Base-by-base conservation (phyloP, 2,888 invertebrate genomes). In the Nycteola revayana region DNA sequence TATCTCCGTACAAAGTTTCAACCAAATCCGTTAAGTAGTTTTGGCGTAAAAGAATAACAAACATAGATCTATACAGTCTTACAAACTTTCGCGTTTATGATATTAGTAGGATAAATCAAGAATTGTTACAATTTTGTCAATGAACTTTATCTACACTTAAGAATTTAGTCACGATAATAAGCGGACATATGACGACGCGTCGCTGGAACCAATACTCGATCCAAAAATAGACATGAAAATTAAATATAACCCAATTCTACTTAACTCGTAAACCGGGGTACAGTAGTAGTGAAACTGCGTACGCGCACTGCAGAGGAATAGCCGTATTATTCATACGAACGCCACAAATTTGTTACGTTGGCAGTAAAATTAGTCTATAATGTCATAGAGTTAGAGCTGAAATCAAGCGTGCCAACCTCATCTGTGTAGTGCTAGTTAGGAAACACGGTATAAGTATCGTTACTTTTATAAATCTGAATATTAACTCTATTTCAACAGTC, bases 401-500 rank as follows among this genome's bases (percentile, higher is more conserved):
- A 14, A 14, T 21, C 21, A 7, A 6, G 7, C n/a, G 4, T 10
- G n/a, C n/a, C n/a, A 26, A 10, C 9, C 2, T 11, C 2, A 11
- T 5, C 21, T 21, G 4, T 47, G 34, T 42, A 28, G 8, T 33
- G 26, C 17, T 42, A 28, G 23, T 28, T 33, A 21, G 4, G 21
- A 21, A 21, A 21, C n/a, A 5, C 21, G 7, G 7, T 21, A 7
- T n/a, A 21, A 28, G 33, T 42, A 27, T 37, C 60, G 70, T 52
- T 49, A 60, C 53, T 57, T 61, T 62, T 66, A 60, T 75, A 74
- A 76, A 79, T 82, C 70, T 79, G 67, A 71, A 74, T 79, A 76
- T 79, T 78, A 76, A 67, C 68, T 69, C 57, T 51, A 52, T 55
- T 57, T 45, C 36, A 22, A 17, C 24, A 6, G 56, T 51, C 62